phyloP scores from a whole-genome alignment of 1,140 invertebrate genomes.

The Hypothenemus hampei region DNA sequence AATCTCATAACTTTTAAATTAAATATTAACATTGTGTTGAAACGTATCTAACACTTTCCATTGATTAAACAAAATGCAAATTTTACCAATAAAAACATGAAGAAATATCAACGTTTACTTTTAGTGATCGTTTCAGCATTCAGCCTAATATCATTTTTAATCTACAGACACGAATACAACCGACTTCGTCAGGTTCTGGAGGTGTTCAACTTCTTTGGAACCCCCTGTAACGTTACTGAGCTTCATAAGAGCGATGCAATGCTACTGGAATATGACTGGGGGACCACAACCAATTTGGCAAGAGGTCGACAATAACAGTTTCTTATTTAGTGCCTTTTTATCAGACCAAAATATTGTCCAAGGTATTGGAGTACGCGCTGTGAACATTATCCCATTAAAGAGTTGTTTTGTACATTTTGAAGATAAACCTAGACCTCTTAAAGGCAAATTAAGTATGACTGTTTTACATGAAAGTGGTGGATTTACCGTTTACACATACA shows the following conservation, averaged over 20 bases:
- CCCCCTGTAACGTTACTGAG: constrained; percentile 49
- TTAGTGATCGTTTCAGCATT: constrained; percentile 59
- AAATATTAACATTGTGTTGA: too few relatives aligned
- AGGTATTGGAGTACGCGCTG: constrained; percentile 49
- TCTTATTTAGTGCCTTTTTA: constrained; percentile 53
- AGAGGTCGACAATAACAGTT: constrained; percentile 47
- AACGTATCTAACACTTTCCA: too few relatives aligned
- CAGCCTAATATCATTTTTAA: constrained; percentile 63
- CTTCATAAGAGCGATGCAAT: constrained; percentile 50
- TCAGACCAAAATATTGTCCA: constrained; percentile 48
- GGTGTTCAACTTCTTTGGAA: constrained; percentile 72
- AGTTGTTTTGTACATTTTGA: constrained; percentile 53
- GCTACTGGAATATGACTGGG: constrained; percentile 40
- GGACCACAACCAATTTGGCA: constrained; percentile 40
- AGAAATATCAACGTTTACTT: constrained; percentile 69
- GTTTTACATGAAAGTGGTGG: constrained; percentile 40
- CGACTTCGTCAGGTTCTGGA: constrained; percentile 67
- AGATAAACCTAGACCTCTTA: constrained; percentile 48
- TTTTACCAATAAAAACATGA: constrained; percentile 53
- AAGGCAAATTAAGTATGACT: constrained; percentile 49
- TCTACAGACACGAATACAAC: constrained; percentile 75
- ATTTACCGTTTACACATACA: constrained; percentile 12
- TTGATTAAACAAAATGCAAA: background rate
- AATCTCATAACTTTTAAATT: too few relatives aligned
- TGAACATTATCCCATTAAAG: constrained; percentile 46